Evolutionary conservation across 2,888 invertebrate genomes (phyloP).

Genomic region (Aphodius sticticus): DNA sequence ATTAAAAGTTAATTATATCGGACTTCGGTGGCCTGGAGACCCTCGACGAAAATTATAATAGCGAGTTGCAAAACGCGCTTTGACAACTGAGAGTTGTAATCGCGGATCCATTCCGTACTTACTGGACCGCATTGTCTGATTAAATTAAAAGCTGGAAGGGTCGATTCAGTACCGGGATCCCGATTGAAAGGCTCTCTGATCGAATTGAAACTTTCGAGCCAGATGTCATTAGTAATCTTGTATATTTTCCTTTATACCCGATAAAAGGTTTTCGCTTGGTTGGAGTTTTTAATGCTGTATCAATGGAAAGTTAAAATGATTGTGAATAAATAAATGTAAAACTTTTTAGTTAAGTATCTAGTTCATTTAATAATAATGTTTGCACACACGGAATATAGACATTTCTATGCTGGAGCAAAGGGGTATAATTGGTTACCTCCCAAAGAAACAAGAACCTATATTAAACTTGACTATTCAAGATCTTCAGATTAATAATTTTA

Average conservation of each 20-base stretch:
- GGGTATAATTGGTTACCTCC: no score
- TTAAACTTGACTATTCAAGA: no score
- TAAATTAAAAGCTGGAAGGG: background rate
- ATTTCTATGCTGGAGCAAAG: no score
- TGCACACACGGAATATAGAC: no score
- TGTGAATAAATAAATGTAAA: no score
- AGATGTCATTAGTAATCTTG: background rate
- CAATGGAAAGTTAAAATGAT: background rate
- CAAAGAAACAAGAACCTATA: no score
- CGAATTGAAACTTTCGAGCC: background rate
- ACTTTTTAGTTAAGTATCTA: no score
- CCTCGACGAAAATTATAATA: background rate
- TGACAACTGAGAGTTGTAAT: background rate
- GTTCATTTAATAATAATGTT: no score
- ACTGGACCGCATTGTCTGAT: background rate
- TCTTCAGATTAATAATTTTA: no score
- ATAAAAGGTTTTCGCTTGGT: background rate
- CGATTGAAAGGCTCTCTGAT: background rate
- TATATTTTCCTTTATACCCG: background rate
- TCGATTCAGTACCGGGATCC: background rate
- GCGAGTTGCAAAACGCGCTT: background rate
- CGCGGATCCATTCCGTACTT: background rate
- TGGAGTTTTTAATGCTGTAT: background rate
- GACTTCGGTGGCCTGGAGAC: background rate
- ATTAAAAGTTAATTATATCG: slow-evolving; percentile 4